Evolutionary conservation across 2,888 invertebrate genomes (phyloP), one percentile per base, ranked within the genome.

Genomic region (Heteromyza rotundicornis): DNA sequence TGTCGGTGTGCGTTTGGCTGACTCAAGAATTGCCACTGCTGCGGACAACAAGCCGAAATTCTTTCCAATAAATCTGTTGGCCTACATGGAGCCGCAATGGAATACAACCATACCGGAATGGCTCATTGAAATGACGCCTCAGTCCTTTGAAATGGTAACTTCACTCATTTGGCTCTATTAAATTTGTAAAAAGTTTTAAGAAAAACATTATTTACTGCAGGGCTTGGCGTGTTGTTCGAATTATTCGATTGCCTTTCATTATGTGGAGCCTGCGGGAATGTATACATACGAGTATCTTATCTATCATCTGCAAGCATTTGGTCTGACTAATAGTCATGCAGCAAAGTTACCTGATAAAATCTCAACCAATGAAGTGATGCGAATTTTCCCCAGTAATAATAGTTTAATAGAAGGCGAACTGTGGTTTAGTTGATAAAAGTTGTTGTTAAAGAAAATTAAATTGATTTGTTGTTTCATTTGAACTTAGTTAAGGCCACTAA

Each of bases 211-310:
- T n/a, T 14, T 22, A 44, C 52, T n/a, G n/a, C 82, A 94, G 90
- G 96, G 96, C 8, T 85, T 93, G 67, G 89, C 92, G 70, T 96
- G 96, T 79, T 96, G 96, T 79, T 95, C 95, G 0, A 96, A 98
- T 79, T 93, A 93, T 81, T 96, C 98, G 0, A 88, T 98, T 10
- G 93, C 96, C 0, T 97, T 98, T 85, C 98, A 98, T 84, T 97
- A 98, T 83, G 92, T 97, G 0, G 86, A 87, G 5, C 94, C 96
- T 0, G 90, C 94, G 74, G 89, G 92, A 82, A 96, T 98, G 95
- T 96, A 97, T 80, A 92, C 95, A 1, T 82, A 96, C 62, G 97
- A 98, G 78, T 98, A 96, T 83, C 84, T 98, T 58, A 90, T 98
- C 70, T 98, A 98, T 83, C 95, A 96, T 77, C 85, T 98, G 62